Evolutionary conservation across 2,888 invertebrate genomes (phyloP), one percentile per base, ranked within the genome.

Genomic region (Buathra laborator): DNA sequence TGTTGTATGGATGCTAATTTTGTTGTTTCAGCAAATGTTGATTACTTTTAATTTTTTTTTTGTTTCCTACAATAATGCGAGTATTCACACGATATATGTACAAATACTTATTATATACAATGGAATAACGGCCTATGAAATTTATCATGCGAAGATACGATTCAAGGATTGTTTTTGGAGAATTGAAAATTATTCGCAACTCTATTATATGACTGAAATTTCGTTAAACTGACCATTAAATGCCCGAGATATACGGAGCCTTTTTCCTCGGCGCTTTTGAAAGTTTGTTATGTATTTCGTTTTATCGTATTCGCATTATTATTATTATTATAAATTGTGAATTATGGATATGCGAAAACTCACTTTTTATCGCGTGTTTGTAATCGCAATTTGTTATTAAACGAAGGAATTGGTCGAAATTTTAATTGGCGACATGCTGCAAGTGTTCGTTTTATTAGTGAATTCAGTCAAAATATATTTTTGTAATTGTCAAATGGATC

Each of bases 31-130:
- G 56, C 29, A n/a, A 37, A 37, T 37, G 5, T 37, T 37, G 37
- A 32, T 32, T 4, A 4, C 6, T 19, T 16, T 56, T 32, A 24
- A 16, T 68, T 68, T 32, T 4, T 10, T 12, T 19, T 16, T 53
- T 32, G n/a, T 37, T 48, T 48, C 19, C 7, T 48, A 68, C 0
- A 46, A 70, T 37, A 29, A 70, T 16, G n/a, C 16, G 32, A 70
- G n/a, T 53, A 70, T 70, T 70, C 32, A 53, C 70, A 70, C 32
- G n/a, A 53, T 16, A n/a, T 53, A 37, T 53, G n/a, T 68, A 68
- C 67, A 68, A 24, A 24, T 68, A 68, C 44, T 44, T 43, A 2
- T 66, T 43, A 44, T 67, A 12, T 68, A 68, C 68, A 71, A 71
- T 51, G 37, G 70, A 37, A 56, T 56, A 48, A n/a, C 19, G 12